These are phyloP conservation scores for Phenganax stokvisi DNA, from an alignment of 92 coral and sea anemone genomes.

Conservation along the genomic window DNA sequence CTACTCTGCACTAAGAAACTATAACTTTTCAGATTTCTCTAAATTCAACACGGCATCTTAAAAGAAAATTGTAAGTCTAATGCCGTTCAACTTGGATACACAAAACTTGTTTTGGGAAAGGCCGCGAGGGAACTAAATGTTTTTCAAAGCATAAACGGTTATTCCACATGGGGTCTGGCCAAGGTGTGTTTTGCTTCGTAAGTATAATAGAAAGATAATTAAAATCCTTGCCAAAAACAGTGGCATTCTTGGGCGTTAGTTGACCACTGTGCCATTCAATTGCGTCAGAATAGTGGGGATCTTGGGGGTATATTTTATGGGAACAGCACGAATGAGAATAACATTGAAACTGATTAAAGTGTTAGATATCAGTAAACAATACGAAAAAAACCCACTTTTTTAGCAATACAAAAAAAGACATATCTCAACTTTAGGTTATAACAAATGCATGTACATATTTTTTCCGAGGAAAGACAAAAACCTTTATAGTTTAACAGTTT, in stretches of 20 bases:
- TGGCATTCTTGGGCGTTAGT: conserved; percentile 34
- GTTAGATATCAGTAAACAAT: no score
- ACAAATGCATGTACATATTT: no score
- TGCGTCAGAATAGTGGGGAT: not conserved
- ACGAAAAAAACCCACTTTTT: no score
- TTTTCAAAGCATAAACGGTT: conserved; percentile 15
- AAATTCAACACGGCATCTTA: no score
- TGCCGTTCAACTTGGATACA: not conserved
- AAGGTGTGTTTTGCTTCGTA: conserved; percentile 13
- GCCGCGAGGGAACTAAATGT: not conserved
- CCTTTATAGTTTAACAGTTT: no score
- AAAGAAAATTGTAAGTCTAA: no score
- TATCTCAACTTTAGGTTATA: no score
- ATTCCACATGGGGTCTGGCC: conserved; percentile 10
- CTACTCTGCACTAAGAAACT: no score
- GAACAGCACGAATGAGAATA: conserved; percentile 20
- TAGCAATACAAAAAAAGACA: no score
- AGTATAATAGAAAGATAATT: conserved; percentile 28
- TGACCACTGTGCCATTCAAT: conserved; percentile 25
- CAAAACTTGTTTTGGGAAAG: not conserved
- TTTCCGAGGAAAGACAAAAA: no score
- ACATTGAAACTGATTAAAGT: not conserved
- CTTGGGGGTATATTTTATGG: conserved; percentile 1
- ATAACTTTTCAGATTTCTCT: no score
- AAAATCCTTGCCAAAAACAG: conserved; percentile 38